Base-by-base conservation (phyloP, 2,888 invertebrate genomes). In the Lycaena phlaeas region DNA sequence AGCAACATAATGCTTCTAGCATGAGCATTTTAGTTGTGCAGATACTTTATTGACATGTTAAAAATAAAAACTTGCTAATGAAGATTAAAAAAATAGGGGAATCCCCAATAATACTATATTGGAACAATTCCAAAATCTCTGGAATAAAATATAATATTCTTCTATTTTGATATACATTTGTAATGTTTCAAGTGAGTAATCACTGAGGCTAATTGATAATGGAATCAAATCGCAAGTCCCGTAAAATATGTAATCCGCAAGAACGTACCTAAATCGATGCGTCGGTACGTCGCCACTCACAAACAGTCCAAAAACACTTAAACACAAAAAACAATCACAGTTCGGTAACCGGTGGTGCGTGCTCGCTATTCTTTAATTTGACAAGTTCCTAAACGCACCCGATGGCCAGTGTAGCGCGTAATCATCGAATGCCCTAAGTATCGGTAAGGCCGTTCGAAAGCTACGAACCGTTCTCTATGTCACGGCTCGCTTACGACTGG, bases 401-500 rank as follows among this genome's bases (percentile, higher is more conserved):
- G 57, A 68, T 69, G 75, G 65, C 61, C 74, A 77, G 70, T 66
- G 77, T 81, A 70, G 61, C 82, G 79, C 75, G 82, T 70, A 77
- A 81, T 81, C 70, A 76, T 76, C 76, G 77, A 70, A 76, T 72
- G 71, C 60, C 57, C 74, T 69, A 64, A 71, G 73, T 75, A 76
- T 59, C 70, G 61, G 68, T 39, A 22, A 64, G 68, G 63, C 68
- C 56, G 63, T 56, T 57, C 62, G 68, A 70, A 72, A 60, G 67
- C 77, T 70, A 64, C 82, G 79, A 78, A 77, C 77, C 81, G 81
- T 79, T 82, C 71, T 69, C 81, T 78, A 73, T 75, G 72, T 67
- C 75, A 82, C 81, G 84, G 84, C 85, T 82, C 71, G 82, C 64
- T 82, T 65, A 67, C 79, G 79, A 84, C 84, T 84, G 84, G 75